phyloP scores from a whole-genome alignment of 2,888 invertebrate genomes.

The Dryadula phaetusa region DNA sequence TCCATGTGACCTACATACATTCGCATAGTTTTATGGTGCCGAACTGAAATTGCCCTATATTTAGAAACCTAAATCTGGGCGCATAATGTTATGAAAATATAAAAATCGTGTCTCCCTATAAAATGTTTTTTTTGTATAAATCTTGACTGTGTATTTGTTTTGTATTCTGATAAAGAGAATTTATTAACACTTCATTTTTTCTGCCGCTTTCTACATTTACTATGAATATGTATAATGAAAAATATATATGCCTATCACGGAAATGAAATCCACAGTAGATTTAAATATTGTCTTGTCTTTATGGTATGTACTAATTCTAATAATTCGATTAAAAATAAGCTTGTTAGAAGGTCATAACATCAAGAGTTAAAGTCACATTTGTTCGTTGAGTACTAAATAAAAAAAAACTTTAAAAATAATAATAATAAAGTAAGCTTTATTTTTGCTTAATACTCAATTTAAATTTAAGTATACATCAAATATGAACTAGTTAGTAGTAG shows the following conservation, averaged over 20 bases:
- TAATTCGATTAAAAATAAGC: slow-evolving; percentile 26
- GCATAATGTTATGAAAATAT: slow-evolving; percentile 62
- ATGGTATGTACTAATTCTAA: slow-evolving; percentile 4
- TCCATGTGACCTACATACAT: slow-evolving; percentile 71
- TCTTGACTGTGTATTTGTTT: neutral
- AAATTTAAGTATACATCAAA: neutral
- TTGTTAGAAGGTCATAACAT: slow-evolving; percentile 1
- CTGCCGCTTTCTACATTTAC: neutral
- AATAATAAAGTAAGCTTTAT: neutral
- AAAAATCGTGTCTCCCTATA: slow-evolving; percentile 51
- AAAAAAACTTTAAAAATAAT: neutral
- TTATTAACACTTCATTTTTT: neutral
- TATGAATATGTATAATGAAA: neutral
- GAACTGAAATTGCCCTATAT: slow-evolving; percentile 72
- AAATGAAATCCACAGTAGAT: neutral
- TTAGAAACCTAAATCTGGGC: slow-evolving; percentile 63
- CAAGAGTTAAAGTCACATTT: neutral
- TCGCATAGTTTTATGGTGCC: slow-evolving; percentile 64
- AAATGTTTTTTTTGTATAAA: neutral
- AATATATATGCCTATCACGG: neutral
- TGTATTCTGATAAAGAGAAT: slow-evolving; percentile 9
- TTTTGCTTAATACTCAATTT: neutral
- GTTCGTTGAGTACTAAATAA: neutral
- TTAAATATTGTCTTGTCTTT: neutral
- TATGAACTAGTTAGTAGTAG: neutral